Conservation (phyloP, 2,888 invertebrate species). For the Polydrusus cervinus region DNA sequence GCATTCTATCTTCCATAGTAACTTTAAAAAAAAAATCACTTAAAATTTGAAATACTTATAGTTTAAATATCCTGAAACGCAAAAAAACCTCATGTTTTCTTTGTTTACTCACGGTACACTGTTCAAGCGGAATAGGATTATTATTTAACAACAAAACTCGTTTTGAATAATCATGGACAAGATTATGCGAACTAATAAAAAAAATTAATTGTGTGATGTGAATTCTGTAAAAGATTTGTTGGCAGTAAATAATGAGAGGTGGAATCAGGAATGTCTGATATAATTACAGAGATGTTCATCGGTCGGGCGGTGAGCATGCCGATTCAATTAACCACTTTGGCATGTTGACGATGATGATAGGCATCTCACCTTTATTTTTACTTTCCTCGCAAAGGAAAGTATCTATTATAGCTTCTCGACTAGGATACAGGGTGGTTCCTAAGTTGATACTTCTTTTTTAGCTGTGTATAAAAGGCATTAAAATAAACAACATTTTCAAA, state of each 20-base stretch:
- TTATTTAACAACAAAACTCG: slow-evolving; percentile 44
- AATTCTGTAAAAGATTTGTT: slow-evolving; percentile 21
- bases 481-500: too few relatives aligned
- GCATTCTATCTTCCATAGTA: slow-evolving; percentile 38
- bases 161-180: slow-evolving; percentile 35
- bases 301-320: neutral
- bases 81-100: neutral
- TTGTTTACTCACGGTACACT: slow-evolving; percentile 1
- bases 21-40: neutral
- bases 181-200: slow-evolving; percentile 11
- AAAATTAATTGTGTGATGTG: slow-evolving; percentile 8
- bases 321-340: slow-evolving; percentile 1
- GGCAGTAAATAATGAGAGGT: slow-evolving; percentile 11
- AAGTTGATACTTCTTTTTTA: too few relatives aligned
- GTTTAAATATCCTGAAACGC: neutral
- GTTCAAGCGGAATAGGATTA: neutral
- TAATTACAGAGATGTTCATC: neutral
- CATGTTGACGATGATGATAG: neutral
- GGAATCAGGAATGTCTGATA: slow-evolving; percentile 6
- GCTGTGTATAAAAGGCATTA: too few relatives aligned
- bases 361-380: neutral
- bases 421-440: too few relatives aligned
- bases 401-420: too few relatives aligned
- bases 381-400: neutral
- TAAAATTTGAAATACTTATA: neutral